Evolutionary conservation across 2,888 invertebrate species (phyloP), one percentile per base, ranked within the genome.

Genomic region (Papilio demoleus): DNA sequence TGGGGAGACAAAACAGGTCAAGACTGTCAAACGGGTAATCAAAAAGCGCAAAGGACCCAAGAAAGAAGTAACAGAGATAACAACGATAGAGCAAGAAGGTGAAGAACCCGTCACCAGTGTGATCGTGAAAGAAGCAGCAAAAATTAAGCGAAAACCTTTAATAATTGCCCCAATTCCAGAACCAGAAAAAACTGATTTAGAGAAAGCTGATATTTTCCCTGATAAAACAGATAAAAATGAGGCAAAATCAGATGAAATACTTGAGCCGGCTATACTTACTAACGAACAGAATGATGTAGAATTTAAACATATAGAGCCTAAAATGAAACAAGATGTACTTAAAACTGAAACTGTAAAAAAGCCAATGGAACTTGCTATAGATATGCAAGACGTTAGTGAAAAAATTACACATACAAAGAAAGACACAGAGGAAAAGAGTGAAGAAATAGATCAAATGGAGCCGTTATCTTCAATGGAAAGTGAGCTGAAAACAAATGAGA

Each of bases 41-140:
- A n/a, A n/a, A n/a, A n/a, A n/a, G n/a, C n/a, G n/a, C n/a, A n/a
- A n/a, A n/a, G n/a, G n/a, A n/a, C n/a, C n/a, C n/a, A n/a, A n/a
- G n/a, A n/a, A n/a, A n/a, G n/a, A n/a, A n/a, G n/a, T n/a, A n/a
- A n/a, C n/a, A n/a, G n/a, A n/a, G n/a, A n/a, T n/a, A n/a, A n/a
- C n/a, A n/a, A n/a, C n/a, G n/a, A n/a, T n/a, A n/a, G n/a, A n/a
- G n/a, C n/a, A n/a, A n/a, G n/a, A n/a, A n/a, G n/a, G n/a, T n/a
- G n/a, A n/a, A n/a, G n/a, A n/a, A n/a, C n/a, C n/a, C n/a, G n/a
- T n/a, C n/a, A n/a, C n/a, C n/a, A n/a, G n/a, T n/a, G n/a, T n/a
- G n/a, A n/a, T 95, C 80, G 90, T 94, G 12, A 94, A 95, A 81
- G 96, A 96, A 86, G 96, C 95, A 3, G 85, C 94, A 67, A 92